Base-by-base conservation (phyloP, 2,888 invertebrate genomes). In the Chironomus riparius region DNA sequence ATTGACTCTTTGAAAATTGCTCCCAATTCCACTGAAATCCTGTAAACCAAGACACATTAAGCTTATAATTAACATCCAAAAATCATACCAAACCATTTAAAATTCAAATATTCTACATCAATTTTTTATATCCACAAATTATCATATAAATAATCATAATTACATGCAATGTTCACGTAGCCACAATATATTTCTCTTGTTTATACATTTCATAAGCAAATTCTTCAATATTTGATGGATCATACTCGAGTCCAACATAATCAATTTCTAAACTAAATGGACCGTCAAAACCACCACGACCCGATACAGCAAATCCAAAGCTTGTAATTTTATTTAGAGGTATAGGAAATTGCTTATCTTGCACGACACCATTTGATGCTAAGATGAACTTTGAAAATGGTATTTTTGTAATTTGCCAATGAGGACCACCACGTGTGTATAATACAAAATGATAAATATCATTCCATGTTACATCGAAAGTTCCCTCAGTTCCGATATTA, bases 391-490 rank as follows among this genome's bases (percentile, higher is more conserved):
- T 97, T 10, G 97, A 95, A 85, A 97, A 95, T 1, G 97, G 97
- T 80, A 98, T 93, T 93, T 91, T 94, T 28, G 92, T 89, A 78
- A 89, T 85, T 86, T 99, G 98, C 99, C 99, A 99, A 82, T 99
- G 98, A 0, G 99, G 99, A 0, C 98, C 98, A 56, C 99, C 99
- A 84, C 97, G 89, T 0, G 99, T 99, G 82, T 90, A 95, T 4
- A 99, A 84, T 0, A 92, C 89, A 83, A 91, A 98, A 80, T 91
- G 90, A 82, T 91, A 95, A 15, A 92, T 87, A 83, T 97, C 95
- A 82, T 94, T 91, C 94, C 94, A 96, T n/a, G 88, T 87, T 38
- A 96, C 83, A 83, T 98, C 98, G 80, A 88, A 92, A 79, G 88
- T 88, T 2, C 92, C 93, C 80, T 90, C 89, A 0, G 89, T 87